Conservation (phyloP, 2,888 invertebrate genomes). For the Drosophila greeni region DNA sequence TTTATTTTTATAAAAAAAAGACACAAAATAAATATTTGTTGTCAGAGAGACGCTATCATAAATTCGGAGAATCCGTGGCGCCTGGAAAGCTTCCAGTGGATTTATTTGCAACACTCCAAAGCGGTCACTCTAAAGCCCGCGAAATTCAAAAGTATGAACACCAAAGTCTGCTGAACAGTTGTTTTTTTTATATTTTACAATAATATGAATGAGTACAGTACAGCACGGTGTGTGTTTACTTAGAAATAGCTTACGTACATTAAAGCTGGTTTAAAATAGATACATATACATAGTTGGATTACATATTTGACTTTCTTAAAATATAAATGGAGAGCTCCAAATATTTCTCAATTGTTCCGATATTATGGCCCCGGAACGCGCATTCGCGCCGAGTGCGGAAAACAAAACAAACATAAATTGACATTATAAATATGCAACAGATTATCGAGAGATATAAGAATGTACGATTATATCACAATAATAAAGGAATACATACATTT, state of each 20-base stretch:
- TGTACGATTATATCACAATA: conserved; percentile 76
- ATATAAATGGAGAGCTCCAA: conserved; percentile 28
- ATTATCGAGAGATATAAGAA: conserved; percentile 66
- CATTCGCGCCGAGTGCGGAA: conserved; percentile 19
- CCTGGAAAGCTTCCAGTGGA: too few species aligned
- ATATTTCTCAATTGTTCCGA: conserved; percentile 15
- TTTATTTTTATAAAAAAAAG: too few species aligned
- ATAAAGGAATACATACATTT: conserved; percentile 75
- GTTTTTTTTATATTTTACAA: conserved; percentile 31
- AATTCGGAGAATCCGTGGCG: too few species aligned
- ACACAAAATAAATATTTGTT: too few species aligned
- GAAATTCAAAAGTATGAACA: conserved; percentile 4
- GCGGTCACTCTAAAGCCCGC: conserved; percentile 1
- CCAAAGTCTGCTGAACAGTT: conserved; percentile 7
- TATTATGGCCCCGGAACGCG: conserved; percentile 24
- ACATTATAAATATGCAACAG: conserved; percentile 71
- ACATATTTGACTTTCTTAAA: conserved; percentile 40
- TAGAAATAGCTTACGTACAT: conserved; percentile 58
- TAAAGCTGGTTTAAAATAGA: conserved; percentile 66
- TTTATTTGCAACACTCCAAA: not conserved
- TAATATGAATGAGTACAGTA: conserved; percentile 37
- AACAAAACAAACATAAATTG: conserved; percentile 49
- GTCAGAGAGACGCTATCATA: too few species aligned
- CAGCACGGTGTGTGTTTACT: conserved; percentile 38
- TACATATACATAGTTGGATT: conserved; percentile 19